Conservation (phyloP, 1,140 invertebrate genomes). For the Drosophila ironensis region DNA sequence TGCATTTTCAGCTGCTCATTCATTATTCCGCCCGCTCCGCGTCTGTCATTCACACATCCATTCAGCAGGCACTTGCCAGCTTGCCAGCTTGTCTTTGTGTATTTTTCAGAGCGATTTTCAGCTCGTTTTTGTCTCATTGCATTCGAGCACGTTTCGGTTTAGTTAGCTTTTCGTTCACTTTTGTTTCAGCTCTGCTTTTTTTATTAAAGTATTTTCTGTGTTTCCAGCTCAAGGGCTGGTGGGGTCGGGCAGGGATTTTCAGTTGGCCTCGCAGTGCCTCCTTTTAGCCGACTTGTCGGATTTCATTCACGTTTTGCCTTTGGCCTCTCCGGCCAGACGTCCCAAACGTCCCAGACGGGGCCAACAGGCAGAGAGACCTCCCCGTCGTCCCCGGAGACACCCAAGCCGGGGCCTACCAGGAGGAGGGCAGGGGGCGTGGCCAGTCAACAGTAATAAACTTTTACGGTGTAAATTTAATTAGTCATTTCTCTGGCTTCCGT, state of each 20-base stretch:
- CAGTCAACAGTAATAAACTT: slow-evolving; percentile 74
- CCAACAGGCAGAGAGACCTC: no score
- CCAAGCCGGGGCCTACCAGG: neutral
- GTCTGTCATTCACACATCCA: slow-evolving; percentile 41
- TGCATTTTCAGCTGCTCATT: slow-evolving; percentile 35
- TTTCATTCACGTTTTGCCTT: slow-evolving; percentile 62
- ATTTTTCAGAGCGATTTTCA: slow-evolving; percentile 8
- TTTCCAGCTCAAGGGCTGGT: slow-evolving; percentile 63
- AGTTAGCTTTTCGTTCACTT: neutral
- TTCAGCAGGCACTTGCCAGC: slow-evolving; percentile 14
- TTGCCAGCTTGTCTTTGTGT: slow-evolving; percentile 5
- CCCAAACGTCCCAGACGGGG: slow-evolving; percentile 3
- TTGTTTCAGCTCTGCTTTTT: neutral
- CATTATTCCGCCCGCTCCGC: slow-evolving; percentile 32
- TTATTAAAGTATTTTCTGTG: slow-evolving; percentile 17
- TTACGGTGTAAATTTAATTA: slow-evolving; percentile 77
- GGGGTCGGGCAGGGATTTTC: slow-evolving; percentile 53
- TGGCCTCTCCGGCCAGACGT: slow-evolving; percentile 38
- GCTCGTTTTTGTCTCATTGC: slow-evolving; percentile 45
- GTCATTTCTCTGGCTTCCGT: slow-evolving; percentile 74
- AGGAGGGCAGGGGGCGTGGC: slow-evolving; percentile 28
- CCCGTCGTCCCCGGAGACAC: no score
- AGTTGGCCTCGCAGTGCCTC: slow-evolving; percentile 33
- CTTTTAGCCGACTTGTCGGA: slow-evolving; percentile 52
- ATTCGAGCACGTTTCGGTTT: slow-evolving; percentile 59